Evolutionary conservation across 2,113 vertebrate species (phyloP).

Genomic region (Paradoxurus hermaphroditus): DNA sequence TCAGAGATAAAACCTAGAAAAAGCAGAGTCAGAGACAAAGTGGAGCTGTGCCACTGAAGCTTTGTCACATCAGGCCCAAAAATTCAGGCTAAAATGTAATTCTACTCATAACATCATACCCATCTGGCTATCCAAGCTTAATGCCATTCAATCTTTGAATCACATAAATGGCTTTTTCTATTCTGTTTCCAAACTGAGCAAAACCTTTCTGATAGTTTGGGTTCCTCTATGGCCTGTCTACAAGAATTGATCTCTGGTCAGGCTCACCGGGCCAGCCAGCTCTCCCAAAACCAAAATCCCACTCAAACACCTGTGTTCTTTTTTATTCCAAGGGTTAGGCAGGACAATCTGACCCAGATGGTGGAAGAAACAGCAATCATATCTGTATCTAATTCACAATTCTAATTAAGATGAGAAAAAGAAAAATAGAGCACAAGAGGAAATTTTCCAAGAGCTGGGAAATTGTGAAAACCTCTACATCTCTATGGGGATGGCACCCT

Average conservation of each 20-base stretch:
- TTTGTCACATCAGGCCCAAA: neutral
- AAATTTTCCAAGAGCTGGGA: neutral
- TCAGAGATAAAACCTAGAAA: neutral
- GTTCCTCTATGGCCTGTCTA: neutral
- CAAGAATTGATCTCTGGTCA: neutral
- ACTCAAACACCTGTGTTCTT: neutral
- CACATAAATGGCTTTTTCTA: neutral
- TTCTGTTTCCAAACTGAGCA: neutral
- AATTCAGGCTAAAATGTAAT: neutral
- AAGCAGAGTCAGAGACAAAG: neutral
- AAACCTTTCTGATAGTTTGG: neutral
- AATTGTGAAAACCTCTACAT: neutral
- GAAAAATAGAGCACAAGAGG: neutral
- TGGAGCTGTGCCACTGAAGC: neutral
- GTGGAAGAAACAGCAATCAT: neutral
- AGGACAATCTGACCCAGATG: neutral
- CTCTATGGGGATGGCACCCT: neutral
- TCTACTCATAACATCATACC: neutral
- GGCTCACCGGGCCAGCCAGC: neutral
- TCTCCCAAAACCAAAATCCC: neutral
- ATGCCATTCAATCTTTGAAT: neutral
- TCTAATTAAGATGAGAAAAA: constrained; percentile 19
- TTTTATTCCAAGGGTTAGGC: neutral
- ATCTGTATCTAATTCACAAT: neutral
- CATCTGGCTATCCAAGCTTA: neutral